These are phyloP conservation scores for Dyspetes luteomarginatus DNA, from an alignment of 2,888 invertebrate genomes.

Conservation along the genomic window DNA sequence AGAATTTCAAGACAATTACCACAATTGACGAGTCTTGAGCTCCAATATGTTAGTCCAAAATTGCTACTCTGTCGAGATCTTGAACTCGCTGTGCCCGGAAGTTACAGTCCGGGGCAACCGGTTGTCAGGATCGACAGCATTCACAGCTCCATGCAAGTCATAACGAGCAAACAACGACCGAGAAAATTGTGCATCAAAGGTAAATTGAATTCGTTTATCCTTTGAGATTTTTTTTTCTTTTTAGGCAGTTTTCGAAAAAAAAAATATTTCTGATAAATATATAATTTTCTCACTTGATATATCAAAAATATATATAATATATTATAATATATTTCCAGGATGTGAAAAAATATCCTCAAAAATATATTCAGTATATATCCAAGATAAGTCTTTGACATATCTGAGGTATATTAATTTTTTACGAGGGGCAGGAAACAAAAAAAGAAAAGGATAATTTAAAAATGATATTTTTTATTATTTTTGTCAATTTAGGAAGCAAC, in stretches of 20 bases:
- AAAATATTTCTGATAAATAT: too few species aligned
- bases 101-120: conserved; percentile 96
- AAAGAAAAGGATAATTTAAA: too few species aligned
- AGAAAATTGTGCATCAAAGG: conserved; percentile 95
- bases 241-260: neutral
- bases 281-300: too few species aligned
- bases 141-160: conserved; percentile 96
- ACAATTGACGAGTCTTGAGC: conserved; percentile 93
- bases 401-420: too few species aligned
- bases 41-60: conserved; percentile 98
- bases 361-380: too few species aligned
- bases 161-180: conserved; percentile 99
- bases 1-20: conserved; percentile 98
- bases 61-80: conserved; percentile 94
- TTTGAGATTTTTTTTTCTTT: neutral
- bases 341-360: too few species aligned
- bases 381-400: too few species aligned
- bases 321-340: too few species aligned
- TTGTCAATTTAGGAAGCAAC: conserved; percentile 89
- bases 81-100: conserved; percentile 98
- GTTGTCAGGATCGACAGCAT: conserved; percentile 95
- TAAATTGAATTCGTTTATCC: conserved; percentile 67
- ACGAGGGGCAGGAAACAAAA: too few species aligned
- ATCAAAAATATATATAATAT: too few species aligned
- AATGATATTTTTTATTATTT: neutral